Conservation (phyloP, 2,113 vertebrate genomes). For the Onychorhynchus coronatus region DNA sequence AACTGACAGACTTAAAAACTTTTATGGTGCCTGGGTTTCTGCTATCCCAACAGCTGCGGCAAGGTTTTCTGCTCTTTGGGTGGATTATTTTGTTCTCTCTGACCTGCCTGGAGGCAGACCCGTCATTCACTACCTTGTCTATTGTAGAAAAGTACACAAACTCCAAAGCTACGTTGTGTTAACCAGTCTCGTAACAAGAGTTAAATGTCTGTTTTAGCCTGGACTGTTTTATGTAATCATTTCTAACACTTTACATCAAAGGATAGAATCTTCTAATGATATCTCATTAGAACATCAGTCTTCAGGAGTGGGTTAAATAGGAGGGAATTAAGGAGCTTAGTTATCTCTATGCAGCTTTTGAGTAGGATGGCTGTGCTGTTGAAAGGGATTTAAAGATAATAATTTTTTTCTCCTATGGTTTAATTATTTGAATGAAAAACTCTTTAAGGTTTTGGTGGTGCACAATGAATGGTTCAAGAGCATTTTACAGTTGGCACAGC, state of each 20-base stretch:
- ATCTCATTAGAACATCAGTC: constrained; percentile 9
- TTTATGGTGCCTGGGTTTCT: constrained; percentile 9
- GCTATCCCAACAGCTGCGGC: background rate
- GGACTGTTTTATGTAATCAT: background rate
- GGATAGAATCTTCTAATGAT: background rate
- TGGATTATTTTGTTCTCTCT: constrained; percentile 17
- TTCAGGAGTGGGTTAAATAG: constrained; percentile 39
- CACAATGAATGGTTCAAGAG: background rate
- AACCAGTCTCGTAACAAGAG: background rate
- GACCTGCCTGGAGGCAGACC: background rate
- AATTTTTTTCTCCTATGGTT: background rate
- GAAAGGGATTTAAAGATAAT: constrained; percentile 27
- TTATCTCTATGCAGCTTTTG: background rate
- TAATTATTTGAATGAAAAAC: background rate
- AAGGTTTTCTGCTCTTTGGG: constrained; percentile 9
- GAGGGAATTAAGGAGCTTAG: constrained; percentile 25
- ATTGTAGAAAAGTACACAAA: background rate
- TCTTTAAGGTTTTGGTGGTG: background rate
- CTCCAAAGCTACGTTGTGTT: background rate
- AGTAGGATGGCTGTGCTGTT: constrained; percentile 1
- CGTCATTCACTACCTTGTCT: background rate
- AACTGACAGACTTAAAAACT: constrained; percentile 40
- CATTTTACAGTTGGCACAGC: background rate
- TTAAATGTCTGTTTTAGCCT: background rate
- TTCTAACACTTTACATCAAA: background rate